phyloP scores from a whole-genome alignment of 2,797 vertebrate species.

The Oophaga sylvatica region DNA sequence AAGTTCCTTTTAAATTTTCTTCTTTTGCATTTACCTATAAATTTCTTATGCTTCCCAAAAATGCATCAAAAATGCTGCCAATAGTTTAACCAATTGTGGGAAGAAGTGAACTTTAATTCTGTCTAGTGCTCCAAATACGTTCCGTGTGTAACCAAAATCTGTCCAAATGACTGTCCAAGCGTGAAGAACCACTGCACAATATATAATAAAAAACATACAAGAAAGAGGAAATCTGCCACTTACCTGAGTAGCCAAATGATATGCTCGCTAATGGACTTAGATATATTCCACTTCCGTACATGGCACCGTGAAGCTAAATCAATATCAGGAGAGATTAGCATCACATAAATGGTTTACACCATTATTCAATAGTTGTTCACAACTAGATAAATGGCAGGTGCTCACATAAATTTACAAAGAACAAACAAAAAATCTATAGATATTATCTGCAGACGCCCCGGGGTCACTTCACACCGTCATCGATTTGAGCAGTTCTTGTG shows the following conservation, averaged over 20 bases:
- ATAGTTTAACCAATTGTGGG: too few relatives aligned
- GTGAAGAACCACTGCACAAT: not conserved
- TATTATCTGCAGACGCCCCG: not conserved
- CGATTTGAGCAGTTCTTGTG: conserved; percentile 7
- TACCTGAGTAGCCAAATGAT: conserved; percentile 94
- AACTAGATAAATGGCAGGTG: not conserved
- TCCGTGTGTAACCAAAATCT: too few relatives aligned
- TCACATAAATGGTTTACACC: conserved; percentile 4
- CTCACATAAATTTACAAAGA: not conserved
- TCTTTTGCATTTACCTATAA: too few relatives aligned
- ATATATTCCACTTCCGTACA: conserved; percentile 91
- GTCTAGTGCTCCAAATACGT: not conserved
- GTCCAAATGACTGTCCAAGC: not conserved
- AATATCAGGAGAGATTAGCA: not conserved
- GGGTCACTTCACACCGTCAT: not conserved
- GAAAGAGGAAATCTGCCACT: conserved; percentile 43
- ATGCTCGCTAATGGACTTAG: conserved; percentile 92
- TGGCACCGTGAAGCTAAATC: conserved; percentile 86
- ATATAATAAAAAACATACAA: not conserved
- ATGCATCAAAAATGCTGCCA: not conserved
- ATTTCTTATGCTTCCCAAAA: too few relatives aligned
- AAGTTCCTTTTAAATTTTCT: too few relatives aligned
- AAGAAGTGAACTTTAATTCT: not conserved
- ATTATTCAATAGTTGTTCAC: not conserved
- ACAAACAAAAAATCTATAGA: conserved; percentile 23